phyloP scores from a whole-genome alignment of 2,888 invertebrate genomes.

The Hirtodrosophila histrioides region DNA sequence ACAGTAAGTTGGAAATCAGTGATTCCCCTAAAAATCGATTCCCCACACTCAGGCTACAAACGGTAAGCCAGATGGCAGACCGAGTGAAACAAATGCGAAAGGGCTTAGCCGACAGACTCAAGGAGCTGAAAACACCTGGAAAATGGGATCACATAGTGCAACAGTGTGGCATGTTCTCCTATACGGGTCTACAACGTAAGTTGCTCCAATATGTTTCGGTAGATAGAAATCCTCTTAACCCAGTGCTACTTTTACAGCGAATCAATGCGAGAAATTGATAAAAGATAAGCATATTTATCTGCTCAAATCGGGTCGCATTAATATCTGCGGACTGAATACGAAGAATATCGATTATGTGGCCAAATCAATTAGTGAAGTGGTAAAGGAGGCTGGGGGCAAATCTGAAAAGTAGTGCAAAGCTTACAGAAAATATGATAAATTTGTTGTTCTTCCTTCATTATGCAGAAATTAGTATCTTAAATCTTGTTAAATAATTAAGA shows the following conservation, averaged over 20 bases:
- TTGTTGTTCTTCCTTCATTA: no score
- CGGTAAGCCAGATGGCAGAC: conserved; percentile 88
- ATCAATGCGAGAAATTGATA: conserved; percentile 25
- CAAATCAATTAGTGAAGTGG: conserved; percentile 86
- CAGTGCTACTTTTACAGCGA: conserved; percentile 2
- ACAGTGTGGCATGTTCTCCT: conserved; percentile 37
- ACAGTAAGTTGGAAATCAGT: neutral
- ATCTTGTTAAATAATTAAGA: no score
- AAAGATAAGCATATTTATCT: conserved; percentile 42
- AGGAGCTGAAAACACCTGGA: conserved; percentile 92
- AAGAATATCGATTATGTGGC: conserved; percentile 39
- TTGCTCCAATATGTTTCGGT: neutral
- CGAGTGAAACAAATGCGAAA: conserved; percentile 94
- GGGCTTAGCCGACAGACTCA: conserved; percentile 88
- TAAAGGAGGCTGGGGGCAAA: neutral
- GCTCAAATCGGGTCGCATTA: conserved; percentile 30
- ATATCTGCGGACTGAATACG: conserved; percentile 30
- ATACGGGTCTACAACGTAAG: conserved; percentile 26
- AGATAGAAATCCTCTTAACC: no score
- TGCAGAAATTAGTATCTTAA: no score
- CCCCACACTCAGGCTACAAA: conserved; percentile 4
- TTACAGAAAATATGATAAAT: no score
- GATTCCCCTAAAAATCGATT: neutral
- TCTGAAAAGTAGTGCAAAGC: neutral
- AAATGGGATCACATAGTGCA: conserved; percentile 84